phyloP scores from a whole-genome alignment of 2,113 vertebrate species.

The Carollia perspicillata region DNA sequence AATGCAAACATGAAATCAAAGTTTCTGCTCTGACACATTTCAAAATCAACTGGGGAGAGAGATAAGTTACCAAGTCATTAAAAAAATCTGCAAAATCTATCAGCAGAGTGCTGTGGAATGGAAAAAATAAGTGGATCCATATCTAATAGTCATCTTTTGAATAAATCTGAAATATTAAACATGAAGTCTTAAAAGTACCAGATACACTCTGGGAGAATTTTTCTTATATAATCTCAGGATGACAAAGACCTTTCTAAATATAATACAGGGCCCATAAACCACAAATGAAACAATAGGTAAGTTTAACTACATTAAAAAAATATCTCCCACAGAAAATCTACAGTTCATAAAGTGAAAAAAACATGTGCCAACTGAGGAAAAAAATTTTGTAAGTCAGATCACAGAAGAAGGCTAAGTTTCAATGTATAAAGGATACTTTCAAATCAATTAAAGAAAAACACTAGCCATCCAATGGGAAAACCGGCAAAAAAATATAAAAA shows the following conservation, averaged over 20 bases:
- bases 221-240: slow-evolving; percentile 31
- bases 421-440: neutral
- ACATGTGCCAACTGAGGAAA: neutral
- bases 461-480: neutral
- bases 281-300: neutral
- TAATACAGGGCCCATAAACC: neutral
- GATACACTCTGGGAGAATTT: neutral
- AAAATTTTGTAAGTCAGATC: neutral
- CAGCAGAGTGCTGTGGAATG: neutral
- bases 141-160: neutral
- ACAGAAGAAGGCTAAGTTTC: slow-evolving; percentile 22
- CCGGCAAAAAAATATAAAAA: neutral
- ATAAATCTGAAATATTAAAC: slow-evolving; percentile 21
- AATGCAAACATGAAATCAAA: neutral
- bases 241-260: slow-evolving; percentile 9
- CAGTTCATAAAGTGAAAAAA: neutral
- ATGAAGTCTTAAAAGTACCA: neutral
- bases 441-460: slow-evolving; percentile 30
- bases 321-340: neutral
- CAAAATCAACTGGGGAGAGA: neutral
- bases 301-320: neutral
- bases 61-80: neutral
- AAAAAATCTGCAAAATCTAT: slow-evolving; percentile 26
- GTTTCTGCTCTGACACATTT: slow-evolving; percentile 23
- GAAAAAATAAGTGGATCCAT: neutral